Evolutionary conservation across 2,888 invertebrate genomes (phyloP).

Genomic region (Podotricha telesiphe): DNA sequence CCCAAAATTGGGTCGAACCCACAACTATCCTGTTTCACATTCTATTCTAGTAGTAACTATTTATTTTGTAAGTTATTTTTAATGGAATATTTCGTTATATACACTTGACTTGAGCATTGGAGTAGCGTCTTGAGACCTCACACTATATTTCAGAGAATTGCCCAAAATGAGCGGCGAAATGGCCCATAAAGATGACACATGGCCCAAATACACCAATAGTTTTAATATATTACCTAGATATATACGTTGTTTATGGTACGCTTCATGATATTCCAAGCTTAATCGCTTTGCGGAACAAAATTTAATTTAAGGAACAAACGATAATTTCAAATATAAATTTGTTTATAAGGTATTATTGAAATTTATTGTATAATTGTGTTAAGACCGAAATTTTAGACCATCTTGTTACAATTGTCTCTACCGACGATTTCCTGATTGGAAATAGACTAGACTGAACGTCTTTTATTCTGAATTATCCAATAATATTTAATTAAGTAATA

Average conservation of each 20-base stretch:
- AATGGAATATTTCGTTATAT: conserved; percentile 39
- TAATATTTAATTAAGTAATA: too few species aligned
- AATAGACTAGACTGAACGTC: too few species aligned
- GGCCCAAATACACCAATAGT: conserved; percentile 66
- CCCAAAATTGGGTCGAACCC: too few species aligned
- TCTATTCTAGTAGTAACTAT: too few species aligned
- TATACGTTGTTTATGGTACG: conserved; percentile 35
- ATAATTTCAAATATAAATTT: not conserved
- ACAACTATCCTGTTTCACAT: too few species aligned
- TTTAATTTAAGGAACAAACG: conserved; percentile 37
- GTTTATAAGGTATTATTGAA: not conserved
- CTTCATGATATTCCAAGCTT: conserved; percentile 19
- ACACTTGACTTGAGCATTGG: conserved; percentile 34
- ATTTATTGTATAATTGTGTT: not conserved
- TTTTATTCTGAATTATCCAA: too few species aligned
- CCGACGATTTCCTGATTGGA: too few species aligned
- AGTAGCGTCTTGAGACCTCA: conserved; percentile 48
- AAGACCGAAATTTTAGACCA: not conserved
- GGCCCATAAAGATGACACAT: conserved; percentile 78
- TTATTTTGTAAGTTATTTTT: conserved; percentile 21
- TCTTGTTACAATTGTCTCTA: not conserved
- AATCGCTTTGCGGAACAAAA: conserved; percentile 31
- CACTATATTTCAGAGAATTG: conserved; percentile 71
- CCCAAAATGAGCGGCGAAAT: conserved; percentile 74
- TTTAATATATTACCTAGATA: conserved; percentile 57